Conservation (phyloP, 2,797 vertebrate genomes). For the Hydrophis major region DNA sequence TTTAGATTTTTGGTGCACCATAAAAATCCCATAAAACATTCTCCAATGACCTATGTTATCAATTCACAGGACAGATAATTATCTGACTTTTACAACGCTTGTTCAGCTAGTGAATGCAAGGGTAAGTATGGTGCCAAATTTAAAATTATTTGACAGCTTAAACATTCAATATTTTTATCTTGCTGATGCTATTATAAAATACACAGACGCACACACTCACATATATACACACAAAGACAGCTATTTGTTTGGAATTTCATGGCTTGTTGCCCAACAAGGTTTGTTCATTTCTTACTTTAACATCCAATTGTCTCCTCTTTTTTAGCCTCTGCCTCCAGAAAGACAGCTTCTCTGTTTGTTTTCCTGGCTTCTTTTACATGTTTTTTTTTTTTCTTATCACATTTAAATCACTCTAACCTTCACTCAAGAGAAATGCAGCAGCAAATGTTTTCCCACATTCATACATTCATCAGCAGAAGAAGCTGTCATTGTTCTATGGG, state of each 20-base stretch:
- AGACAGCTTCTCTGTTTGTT: not conserved
- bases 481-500: not conserved
- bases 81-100: conserved; percentile 4
- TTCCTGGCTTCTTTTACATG: not conserved
- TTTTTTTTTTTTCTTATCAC: not conserved
- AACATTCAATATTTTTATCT: not conserved
- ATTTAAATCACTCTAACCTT: not conserved
- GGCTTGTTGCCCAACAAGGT: not conserved
- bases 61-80: conserved; percentile 6
- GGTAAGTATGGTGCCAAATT: conserved; percentile 1
- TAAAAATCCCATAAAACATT: not conserved
- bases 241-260: conserved; percentile 5
- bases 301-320: not conserved
- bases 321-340: not conserved
- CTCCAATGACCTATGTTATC: not conserved
- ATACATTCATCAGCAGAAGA: not conserved
- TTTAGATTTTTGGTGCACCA: not conserved
- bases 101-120: conserved; percentile 1
- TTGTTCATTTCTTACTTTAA: not conserved
- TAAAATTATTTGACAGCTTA: conserved; percentile 12
- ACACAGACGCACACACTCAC: not conserved
- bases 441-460: not conserved
- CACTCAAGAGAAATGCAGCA: not conserved
- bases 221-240: not conserved
- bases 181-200: conserved; percentile 1